Evolutionary conservation across 2,797 vertebrate genomes (phyloP).

Genomic region (Adelosebastes latens): DNA sequence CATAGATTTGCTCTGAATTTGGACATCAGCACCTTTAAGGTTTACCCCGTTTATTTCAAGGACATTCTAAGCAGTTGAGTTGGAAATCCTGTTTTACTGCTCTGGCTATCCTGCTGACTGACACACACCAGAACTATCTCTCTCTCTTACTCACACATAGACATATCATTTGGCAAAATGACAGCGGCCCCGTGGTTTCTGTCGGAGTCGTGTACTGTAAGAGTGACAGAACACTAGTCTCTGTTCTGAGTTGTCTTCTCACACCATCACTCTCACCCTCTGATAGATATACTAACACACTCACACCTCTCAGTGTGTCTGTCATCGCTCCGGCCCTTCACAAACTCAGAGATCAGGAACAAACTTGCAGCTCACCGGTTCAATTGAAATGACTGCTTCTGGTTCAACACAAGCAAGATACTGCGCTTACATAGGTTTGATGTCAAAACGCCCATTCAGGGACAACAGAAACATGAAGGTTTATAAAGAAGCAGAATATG

Average conservation of each 20-base stretch:
- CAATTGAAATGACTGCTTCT: not conserved
- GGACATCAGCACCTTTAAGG: too few relatives aligned
- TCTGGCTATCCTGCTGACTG: not conserved
- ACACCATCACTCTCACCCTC: not conserved
- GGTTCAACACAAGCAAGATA: not conserved
- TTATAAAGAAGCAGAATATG: too few relatives aligned
- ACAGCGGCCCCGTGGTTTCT: conserved; percentile 12
- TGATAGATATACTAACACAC: not conserved
- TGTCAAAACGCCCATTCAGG: too few relatives aligned
- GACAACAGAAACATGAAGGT: too few relatives aligned
- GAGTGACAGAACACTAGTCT: conserved; percentile 10
- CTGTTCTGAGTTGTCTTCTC: conserved; percentile 8
- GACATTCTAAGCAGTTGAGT: not conserved
- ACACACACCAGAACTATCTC: not conserved
- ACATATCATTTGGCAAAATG: not conserved
- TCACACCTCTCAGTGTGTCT: not conserved
- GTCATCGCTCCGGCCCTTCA: not conserved
- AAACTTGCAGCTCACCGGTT: not conserved
- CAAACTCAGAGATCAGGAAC: not conserved
- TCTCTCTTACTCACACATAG: not conserved
- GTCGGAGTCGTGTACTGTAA: conserved; percentile 7
- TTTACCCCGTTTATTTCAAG: not conserved
- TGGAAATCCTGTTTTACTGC: not conserved
- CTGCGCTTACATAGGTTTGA: too few relatives aligned
- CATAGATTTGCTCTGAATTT: too few relatives aligned